Percentiles rank a stretch among this genome's conserved stretches.
phyloP scores from a whole-genome alignment of 2,113 vertebrate genomes.

The Ceyx melanurus region DNA sequence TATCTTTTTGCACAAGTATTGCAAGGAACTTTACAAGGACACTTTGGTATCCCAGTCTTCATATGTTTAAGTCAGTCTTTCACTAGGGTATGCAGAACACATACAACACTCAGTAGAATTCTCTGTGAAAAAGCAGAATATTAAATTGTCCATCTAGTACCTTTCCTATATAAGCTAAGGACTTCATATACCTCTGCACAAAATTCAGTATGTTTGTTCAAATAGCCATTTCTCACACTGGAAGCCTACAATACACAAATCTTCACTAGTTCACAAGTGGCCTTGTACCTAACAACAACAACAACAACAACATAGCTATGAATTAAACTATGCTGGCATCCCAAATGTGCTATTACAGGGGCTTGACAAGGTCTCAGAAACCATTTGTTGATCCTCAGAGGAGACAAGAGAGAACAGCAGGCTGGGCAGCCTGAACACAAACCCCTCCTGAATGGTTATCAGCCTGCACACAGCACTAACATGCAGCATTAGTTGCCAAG shows the following conservation, averaged over 20 bases:
- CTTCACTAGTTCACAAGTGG: not conserved
- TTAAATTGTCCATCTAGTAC: not conserved
- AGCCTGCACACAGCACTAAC: not conserved
- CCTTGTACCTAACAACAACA: not conserved
- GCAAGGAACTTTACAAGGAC: not conserved
- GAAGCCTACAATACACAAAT: not conserved
- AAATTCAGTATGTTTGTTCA: not conserved
- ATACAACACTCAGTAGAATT: not conserved
- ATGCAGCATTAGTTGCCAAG: not conserved
- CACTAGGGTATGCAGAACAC: not conserved
- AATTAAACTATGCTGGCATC: slow-evolving; percentile 39
- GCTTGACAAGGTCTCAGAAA: slow-evolving; percentile 42
- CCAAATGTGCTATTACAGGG: not conserved
- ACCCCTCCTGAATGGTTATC: slow-evolving; percentile 23
- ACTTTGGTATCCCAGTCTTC: not conserved
- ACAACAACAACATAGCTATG: not conserved
- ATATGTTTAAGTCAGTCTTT: not conserved
- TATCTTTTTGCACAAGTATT: not conserved
- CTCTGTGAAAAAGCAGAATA: not conserved
- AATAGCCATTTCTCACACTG: not conserved
- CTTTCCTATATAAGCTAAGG: not conserved
- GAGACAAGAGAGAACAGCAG: slow-evolving; percentile 35
- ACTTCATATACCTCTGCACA: not conserved
- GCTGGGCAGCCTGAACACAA: slow-evolving; percentile 24
- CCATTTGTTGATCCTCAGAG: not conserved